Conservation (phyloP, 2,113 vertebrate genomes). For the Ceyx cyanopectus region DNA sequence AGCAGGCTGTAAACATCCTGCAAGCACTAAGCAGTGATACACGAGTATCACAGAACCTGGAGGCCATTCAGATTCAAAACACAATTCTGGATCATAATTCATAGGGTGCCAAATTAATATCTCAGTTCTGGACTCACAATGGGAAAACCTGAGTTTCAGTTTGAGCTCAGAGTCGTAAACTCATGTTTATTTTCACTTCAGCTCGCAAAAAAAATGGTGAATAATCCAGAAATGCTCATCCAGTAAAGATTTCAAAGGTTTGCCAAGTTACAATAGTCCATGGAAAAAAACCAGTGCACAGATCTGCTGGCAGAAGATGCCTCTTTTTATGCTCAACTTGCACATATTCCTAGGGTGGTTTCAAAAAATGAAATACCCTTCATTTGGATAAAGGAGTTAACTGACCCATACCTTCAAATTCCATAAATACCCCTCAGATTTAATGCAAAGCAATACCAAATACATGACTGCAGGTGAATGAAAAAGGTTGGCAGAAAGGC, state of each 20-base stretch:
- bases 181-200: constrained; percentile 3
- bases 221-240: constrained; percentile 26
- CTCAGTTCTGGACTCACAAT: background rate
- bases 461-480: background rate
- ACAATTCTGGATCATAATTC: background rate
- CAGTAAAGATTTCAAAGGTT: constrained; percentile 21
- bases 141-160: background rate
- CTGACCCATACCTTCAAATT: background rate
- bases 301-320: background rate
- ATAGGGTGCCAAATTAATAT: background rate
- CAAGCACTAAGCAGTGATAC: background rate
- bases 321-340: background rate
- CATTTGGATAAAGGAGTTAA: background rate
- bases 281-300: background rate
- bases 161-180: background rate
- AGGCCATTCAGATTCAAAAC: background rate
- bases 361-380: background rate
- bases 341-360: background rate
- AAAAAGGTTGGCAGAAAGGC: background rate
- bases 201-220: background rate
- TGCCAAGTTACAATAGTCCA: constrained; percentile 14
- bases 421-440: background rate
- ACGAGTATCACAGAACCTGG: background rate
- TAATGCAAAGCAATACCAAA: background rate
- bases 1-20: background rate